These are phyloP conservation scores for Zeus faber DNA, from an alignment of 2,113 vertebrate genomes.

Conservation along the genomic window DNA sequence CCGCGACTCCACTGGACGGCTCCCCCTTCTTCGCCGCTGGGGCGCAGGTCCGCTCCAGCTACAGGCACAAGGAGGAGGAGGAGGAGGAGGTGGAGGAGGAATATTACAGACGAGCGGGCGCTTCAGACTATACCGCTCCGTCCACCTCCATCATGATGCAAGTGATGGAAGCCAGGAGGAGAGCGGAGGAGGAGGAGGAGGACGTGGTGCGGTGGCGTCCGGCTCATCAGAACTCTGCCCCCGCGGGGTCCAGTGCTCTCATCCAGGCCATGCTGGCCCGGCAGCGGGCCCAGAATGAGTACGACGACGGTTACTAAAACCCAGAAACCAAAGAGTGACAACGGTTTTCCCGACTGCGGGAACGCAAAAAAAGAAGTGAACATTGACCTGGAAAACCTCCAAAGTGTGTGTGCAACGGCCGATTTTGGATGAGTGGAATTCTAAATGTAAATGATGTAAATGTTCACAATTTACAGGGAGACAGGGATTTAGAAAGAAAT, in stretches of 20 bases:
- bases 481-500: too few species aligned
- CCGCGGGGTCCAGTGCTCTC: slow-evolving; percentile 60
- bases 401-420: too few species aligned
- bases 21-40: slow-evolving; percentile 1
- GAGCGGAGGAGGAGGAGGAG: slow-evolving; percentile 43
- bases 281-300: slow-evolving; percentile 67
- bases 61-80: too few species aligned
- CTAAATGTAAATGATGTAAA: too few species aligned
- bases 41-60: slow-evolving; percentile 10
- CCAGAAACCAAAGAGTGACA: too few species aligned
- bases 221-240: slow-evolving; percentile 16
- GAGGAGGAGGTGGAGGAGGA: slow-evolving; percentile 33
- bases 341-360: too few species aligned
- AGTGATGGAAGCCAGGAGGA: slow-evolving; percentile 57
- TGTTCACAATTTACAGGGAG: too few species aligned
- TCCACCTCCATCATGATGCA: slow-evolving; percentile 51
- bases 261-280: slow-evolving; percentile 73
- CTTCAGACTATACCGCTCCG: background rate
- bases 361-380: too few species aligned
- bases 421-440: too few species aligned
- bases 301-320: slow-evolving; percentile 64
- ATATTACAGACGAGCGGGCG: background rate
- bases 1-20: slow-evolving; percentile 1
- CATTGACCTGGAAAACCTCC: too few species aligned
- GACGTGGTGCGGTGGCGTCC: slow-evolving; percentile 16